phyloP scores from a whole-genome alignment of 1,140 invertebrate genomes.

The Leptinotarsa undecemlineata region DNA sequence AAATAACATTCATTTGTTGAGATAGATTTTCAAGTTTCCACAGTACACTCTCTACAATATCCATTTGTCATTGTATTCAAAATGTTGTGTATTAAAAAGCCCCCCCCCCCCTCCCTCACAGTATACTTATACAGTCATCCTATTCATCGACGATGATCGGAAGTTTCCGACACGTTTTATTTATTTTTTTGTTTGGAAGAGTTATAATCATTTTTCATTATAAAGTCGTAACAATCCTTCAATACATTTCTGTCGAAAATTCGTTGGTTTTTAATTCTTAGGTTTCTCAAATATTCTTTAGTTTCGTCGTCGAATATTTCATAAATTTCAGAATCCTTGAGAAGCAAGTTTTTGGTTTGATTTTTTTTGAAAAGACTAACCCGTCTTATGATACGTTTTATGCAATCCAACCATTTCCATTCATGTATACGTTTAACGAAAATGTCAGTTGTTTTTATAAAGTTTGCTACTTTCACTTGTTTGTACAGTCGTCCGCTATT shows the following conservation, averaged over 20 bases:
- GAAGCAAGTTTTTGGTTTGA: background rate
- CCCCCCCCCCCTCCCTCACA: too few relatives aligned
- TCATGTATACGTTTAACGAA: slow-evolving; percentile 27
- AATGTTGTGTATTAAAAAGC: too few relatives aligned
- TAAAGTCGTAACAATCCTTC: background rate
- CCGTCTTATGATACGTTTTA: slow-evolving; percentile 12
- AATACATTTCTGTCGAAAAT: slow-evolving; percentile 6
- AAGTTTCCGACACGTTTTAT: too few relatives aligned
- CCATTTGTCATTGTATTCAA: too few relatives aligned
- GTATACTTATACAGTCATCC: too few relatives aligned
- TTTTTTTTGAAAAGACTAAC: slow-evolving; percentile 20
- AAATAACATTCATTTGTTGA: too few relatives aligned
- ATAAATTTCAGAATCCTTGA: background rate
- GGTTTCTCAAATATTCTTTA: slow-evolving; percentile 2
- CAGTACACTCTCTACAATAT: too few relatives aligned
- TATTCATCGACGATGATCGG: too few relatives aligned
- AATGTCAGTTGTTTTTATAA: slow-evolving; percentile 29
- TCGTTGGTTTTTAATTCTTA: background rate
- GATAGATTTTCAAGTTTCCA: too few relatives aligned
- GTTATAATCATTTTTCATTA: background rate
- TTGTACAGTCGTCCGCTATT: slow-evolving; percentile 34
- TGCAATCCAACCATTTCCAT: slow-evolving; percentile 11
- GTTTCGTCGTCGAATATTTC: slow-evolving; percentile 9
- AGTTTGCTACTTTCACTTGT: slow-evolving; percentile 39
- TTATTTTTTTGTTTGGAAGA: too few relatives aligned